Base-by-base conservation (phyloP, 2,888 invertebrate species). In the Caenorhabditis sp. region DNA sequence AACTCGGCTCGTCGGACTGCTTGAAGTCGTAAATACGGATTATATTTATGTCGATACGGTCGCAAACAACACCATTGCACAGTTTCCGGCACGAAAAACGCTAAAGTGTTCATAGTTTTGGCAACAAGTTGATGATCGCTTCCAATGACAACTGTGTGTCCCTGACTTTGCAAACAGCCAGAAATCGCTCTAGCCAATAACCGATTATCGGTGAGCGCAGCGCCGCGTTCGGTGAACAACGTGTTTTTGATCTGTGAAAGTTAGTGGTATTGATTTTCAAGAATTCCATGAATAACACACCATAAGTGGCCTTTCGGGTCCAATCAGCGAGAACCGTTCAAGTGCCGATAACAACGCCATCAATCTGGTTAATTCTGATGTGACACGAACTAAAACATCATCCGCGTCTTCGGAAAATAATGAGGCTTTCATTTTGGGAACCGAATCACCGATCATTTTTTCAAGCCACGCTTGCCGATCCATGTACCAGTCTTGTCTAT, bases 401-500 rank as follows among this genome's bases (percentile, higher is more conserved):
- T 80, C 82, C 0, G 62, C 55, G 26, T 77, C 76, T 71, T 82
- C 82, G 21, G 75, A 73, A 24, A 73, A 73, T 43, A 81, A 19
- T 1, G 78, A 80, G 0, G 77, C 79, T 53, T 81, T 85, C 69
- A 77, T 71, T 62, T 75, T 77, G 14, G 79, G 80, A 0, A 83
- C 77, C 12, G 78, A 67, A 64, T 81, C 80, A 12, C 71, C 71
- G 51, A 83, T 66, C 53, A 80, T 67, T 49, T 62, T 70, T 37
- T 83, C 81, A 58, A 83, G 76, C 66, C 77, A 71, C 23, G 55
- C 37, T 55, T 83, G 79, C 27, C 83, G 62, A 50, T 78, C 71
- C 80, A 83, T 79, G 59, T 82, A 83, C 85, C 85, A 85, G 27
- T 81, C 80, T 43, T 69, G 69, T 69, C 83, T 83, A 23, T 54